phyloP scores from a whole-genome alignment of 2,113 vertebrate genomes.

The Amphiprion ocellaris region DNA sequence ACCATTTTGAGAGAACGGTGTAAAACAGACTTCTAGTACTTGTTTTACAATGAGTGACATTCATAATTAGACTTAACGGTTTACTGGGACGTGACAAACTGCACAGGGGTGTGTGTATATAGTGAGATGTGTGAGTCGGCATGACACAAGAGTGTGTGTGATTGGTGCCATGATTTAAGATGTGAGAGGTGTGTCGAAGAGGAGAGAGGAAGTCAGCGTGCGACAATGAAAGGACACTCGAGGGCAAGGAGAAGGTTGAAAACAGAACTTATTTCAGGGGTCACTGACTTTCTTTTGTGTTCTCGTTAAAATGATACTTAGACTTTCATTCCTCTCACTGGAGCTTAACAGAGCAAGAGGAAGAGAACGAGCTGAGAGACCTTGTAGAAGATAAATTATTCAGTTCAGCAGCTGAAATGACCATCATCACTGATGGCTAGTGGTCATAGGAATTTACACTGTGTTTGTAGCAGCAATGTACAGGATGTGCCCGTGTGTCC shows the following conservation, averaged over 20 bases:
- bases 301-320: slow-evolving; percentile 3
- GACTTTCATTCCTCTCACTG: background rate
- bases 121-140: slow-evolving; percentile 22
- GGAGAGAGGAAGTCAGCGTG: slow-evolving; percentile 25
- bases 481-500: no score
- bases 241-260: background rate
- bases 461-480: no score
- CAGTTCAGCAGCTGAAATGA: background rate
- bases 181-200: slow-evolving; percentile 31
- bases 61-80: background rate
- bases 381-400: slow-evolving; percentile 3
- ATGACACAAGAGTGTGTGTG: slow-evolving; percentile 5
- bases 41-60: background rate
- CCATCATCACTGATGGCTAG: background rate
- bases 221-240: background rate
- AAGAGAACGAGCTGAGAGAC: background rate
- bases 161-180: slow-evolving; percentile 34
- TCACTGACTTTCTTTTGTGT: slow-evolving; percentile 6
- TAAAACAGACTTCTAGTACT: background rate
- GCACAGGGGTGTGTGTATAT: slow-evolving; percentile 36
- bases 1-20: background rate
- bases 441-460: background rate
- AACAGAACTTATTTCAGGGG: background rate
- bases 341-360: background rate
- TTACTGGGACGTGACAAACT: slow-evolving; percentile 57